Percentiles rank a stretch among this genome's conserved stretches.
phyloP scores from a whole-genome alignment of 2,113 vertebrate genomes.

The Dermatemys mawii region DNA sequence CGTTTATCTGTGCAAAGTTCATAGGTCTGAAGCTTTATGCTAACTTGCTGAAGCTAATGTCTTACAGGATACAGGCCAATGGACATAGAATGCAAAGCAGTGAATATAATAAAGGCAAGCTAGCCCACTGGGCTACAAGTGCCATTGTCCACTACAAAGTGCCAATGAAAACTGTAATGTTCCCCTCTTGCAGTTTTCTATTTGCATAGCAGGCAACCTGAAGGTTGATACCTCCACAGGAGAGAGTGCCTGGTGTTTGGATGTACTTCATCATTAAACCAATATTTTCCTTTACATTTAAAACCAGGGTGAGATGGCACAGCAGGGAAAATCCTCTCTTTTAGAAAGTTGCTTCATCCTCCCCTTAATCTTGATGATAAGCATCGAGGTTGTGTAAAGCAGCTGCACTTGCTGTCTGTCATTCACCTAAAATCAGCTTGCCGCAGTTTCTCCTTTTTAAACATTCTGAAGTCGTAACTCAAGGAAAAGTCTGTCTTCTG shows the following conservation, averaged over 20 bases:
- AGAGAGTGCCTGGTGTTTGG: background rate
- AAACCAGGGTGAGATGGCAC: conserved; percentile 13
- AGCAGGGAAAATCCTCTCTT: background rate
- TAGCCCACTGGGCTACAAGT: background rate
- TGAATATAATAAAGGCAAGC: too few species aligned
- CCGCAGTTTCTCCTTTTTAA: conserved; percentile 19
- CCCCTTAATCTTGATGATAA: conserved; percentile 13
- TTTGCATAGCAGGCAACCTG: conserved; percentile 26
- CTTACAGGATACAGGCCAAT: too few species aligned
- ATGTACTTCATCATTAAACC: conserved; percentile 10
- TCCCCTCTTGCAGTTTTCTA: conserved; percentile 6
- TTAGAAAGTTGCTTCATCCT: conserved; percentile 16
- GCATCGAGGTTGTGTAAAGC: background rate
- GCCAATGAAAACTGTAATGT: conserved; percentile 10
- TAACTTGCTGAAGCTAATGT: too few species aligned
- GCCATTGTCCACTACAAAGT: conserved; percentile 6
- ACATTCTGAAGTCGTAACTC: conserved; percentile 29
- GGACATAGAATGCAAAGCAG: too few species aligned
- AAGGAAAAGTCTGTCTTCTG: background rate
- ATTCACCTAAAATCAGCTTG: conserved; percentile 7
- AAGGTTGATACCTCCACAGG: background rate
- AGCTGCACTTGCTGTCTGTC: background rate
- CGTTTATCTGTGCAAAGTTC: too few species aligned
- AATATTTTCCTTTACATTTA: conserved; percentile 34
- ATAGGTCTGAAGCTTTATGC: too few species aligned